These are phyloP conservation scores for Channa striata DNA, from an alignment of 2,797 vertebrate species.

Conservation along the genomic window DNA sequence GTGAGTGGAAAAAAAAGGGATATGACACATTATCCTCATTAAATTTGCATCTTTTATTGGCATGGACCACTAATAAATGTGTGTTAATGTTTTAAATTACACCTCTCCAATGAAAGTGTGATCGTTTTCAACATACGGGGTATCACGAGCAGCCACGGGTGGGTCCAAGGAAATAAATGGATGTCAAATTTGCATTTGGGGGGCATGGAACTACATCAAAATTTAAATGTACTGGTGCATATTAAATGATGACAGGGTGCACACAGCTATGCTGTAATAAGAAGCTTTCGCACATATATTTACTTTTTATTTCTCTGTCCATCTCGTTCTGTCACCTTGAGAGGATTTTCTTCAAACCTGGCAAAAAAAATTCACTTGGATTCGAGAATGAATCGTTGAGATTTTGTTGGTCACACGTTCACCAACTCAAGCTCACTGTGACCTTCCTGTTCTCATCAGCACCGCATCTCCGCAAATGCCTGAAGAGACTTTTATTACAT, in stretches of 20 bases:
- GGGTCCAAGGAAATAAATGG: neutral
- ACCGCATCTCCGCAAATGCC: too few species aligned
- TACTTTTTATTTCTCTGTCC: neutral
- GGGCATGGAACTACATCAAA: neutral
- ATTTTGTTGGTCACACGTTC: too few species aligned
- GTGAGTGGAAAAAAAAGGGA: conserved; percentile 16
- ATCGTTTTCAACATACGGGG: conserved; percentile 5
- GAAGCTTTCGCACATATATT: neutral
- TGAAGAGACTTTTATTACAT: too few species aligned
- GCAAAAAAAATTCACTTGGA: too few species aligned
- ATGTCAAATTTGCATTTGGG: neutral
- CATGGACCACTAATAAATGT: conserved; percentile 2
- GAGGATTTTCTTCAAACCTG: too few species aligned
- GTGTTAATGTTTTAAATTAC: conserved; percentile 1
- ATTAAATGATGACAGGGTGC: conserved; percentile 12
- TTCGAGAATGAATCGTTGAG: too few species aligned
- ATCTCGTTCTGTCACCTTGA: too few species aligned
- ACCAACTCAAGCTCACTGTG: too few species aligned
- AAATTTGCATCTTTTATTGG: neutral
- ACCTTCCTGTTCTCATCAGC: too few species aligned
- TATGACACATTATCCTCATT: conserved; percentile 18
- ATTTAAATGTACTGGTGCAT: neutral
- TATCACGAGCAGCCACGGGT: neutral
- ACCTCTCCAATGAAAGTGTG: neutral
- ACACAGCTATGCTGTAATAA: neutral